phyloP scores from a whole-genome alignment of 2,888 invertebrate species.

The Pardosa pseudoannulata region DNA sequence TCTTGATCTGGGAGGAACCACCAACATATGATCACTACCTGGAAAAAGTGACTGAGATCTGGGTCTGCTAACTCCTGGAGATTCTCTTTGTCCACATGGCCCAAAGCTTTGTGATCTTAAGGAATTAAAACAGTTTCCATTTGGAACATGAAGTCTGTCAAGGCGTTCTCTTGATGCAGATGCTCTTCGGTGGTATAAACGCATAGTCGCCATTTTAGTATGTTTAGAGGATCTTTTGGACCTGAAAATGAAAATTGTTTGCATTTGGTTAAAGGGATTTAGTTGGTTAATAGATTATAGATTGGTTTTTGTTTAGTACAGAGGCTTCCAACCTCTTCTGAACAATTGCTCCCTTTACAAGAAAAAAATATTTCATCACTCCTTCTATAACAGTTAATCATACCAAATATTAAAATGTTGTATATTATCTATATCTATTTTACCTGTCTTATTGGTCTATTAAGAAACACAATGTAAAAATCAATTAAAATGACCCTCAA shows the following conservation, averaged over 20 bases:
- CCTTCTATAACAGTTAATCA: too few relatives aligned
- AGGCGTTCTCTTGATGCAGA: conserved; percentile 51
- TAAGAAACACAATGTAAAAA: too few relatives aligned
- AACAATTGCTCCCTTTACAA: too few relatives aligned
- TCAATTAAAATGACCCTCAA: too few relatives aligned
- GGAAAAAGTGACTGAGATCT: conserved; percentile 61
- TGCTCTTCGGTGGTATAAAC: conserved; percentile 54
- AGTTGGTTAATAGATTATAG: too few relatives aligned
- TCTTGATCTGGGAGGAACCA: conserved; percentile 24
- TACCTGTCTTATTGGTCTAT: too few relatives aligned
- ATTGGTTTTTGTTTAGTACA: too few relatives aligned
- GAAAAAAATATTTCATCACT: too few relatives aligned
- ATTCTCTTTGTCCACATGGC: conserved; percentile 36
- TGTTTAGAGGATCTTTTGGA: neutral
- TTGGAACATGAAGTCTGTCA: conserved; percentile 31
- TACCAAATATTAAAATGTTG: too few relatives aligned
- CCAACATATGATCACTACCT: conserved; percentile 33
- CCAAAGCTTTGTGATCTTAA: conserved; percentile 30
- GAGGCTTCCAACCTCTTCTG: too few relatives aligned
- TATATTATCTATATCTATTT: too few relatives aligned
- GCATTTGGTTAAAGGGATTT: too few relatives aligned
- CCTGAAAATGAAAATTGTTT: neutral
- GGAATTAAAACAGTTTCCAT: conserved; percentile 26
- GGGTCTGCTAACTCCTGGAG: conserved; percentile 35
- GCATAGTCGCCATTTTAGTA: conserved; percentile 49